Percentiles rank a stretch among this genome's conserved stretches.
Evolutionary conservation across 2,888 invertebrate genomes (phyloP).

Genomic region (Osmoderma eremita): DNA sequence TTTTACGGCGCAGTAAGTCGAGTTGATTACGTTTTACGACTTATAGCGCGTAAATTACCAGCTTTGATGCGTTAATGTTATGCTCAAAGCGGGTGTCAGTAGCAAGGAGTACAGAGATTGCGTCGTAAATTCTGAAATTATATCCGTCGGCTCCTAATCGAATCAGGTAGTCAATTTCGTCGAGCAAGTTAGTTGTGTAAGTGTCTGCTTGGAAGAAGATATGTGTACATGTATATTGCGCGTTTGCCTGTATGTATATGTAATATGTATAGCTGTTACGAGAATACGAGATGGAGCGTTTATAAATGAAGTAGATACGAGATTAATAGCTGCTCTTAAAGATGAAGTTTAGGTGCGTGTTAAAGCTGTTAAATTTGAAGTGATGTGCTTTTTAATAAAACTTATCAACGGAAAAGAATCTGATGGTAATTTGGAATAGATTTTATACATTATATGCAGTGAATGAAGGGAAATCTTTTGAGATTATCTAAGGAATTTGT

Average conservation of each 20-base stretch:
- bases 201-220: background rate
- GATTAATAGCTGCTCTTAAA: too few species aligned
- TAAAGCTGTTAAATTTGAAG: too few species aligned
- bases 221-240: background rate
- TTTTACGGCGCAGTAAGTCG: slow-evolving; percentile 21
- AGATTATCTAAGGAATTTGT: too few species aligned
- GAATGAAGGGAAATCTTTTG: too few species aligned
- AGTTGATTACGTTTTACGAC: slow-evolving; percentile 24
- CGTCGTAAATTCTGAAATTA: slow-evolving; percentile 28
- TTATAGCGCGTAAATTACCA: slow-evolving; percentile 5
- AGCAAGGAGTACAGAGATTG: background rate
- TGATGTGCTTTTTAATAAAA: too few species aligned
- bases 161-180: slow-evolving; percentile 14
- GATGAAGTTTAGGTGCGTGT: too few species aligned
- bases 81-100: slow-evolving; percentile 11
- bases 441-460: too few species aligned
- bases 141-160: slow-evolving; percentile 12
- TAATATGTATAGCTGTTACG: too few species aligned
- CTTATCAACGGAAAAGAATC: too few species aligned
- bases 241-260: background rate
- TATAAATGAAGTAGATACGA: background rate
- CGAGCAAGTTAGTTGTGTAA: slow-evolving; percentile 12
- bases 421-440: too few species aligned
- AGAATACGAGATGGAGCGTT: slow-evolving; percentile 3
- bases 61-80: slow-evolving; percentile 1